These are phyloP conservation scores for Rhinoderma darwinii DNA, from an alignment of 2,113 vertebrate species.

Conservation along the genomic window DNA sequence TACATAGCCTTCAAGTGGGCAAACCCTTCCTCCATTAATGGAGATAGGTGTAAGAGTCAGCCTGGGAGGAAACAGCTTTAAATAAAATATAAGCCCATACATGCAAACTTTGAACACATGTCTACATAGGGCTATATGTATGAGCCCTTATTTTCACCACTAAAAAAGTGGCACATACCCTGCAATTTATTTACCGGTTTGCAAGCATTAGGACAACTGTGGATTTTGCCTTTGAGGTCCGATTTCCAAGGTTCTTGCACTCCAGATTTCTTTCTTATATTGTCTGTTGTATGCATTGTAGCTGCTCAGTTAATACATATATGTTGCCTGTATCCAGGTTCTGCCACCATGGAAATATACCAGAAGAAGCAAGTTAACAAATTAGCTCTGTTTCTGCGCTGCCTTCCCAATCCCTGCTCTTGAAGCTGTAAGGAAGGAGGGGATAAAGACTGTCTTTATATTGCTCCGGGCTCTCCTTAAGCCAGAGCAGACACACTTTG, in stretches of 20 bases:
- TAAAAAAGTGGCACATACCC: not conserved
- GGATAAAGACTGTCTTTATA: conserved; percentile 78
- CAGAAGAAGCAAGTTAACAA: conserved; percentile 73
- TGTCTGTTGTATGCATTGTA: not conserved
- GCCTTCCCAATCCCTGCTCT: conserved; percentile 67
- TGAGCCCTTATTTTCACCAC: no score
- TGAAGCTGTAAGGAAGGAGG: not conserved
- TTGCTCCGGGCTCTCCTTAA: conserved; percentile 59
- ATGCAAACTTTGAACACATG: no score
- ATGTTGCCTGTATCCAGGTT: conserved; percentile 36
- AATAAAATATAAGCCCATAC: no score
- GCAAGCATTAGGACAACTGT: conserved; percentile 11
- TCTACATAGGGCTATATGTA: no score
- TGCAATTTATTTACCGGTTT: not conserved
- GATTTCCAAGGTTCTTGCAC: not conserved
- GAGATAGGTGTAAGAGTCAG: no score
- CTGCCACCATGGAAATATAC: conserved; percentile 76
- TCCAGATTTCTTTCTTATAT: not conserved
- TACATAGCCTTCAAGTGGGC: no score
- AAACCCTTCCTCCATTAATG: no score
- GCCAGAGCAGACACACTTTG: conserved; percentile 73
- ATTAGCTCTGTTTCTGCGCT: conserved; percentile 72
- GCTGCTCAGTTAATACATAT: conserved; percentile 30
- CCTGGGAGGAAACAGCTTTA: no score
- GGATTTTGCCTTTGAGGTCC: not conserved